Evolutionary conservation across 2,888 invertebrate genomes (phyloP).

Genomic region (Eulithis prunata): DNA sequence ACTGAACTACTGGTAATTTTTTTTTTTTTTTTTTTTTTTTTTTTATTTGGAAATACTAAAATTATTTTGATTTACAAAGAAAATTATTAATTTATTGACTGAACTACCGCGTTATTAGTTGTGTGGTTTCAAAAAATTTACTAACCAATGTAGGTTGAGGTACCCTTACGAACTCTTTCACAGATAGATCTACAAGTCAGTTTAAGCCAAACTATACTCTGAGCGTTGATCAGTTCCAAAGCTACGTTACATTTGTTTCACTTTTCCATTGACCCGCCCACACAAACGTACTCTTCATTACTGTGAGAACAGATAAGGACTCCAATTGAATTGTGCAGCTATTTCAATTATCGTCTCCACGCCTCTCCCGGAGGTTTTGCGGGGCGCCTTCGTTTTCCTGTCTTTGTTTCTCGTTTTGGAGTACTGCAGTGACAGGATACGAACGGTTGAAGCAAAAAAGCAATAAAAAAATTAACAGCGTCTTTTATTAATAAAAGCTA

Average conservation of each 20-base stretch:
- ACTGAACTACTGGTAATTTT: too few species aligned
- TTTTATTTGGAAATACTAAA: too few species aligned
- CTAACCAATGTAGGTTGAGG: too few species aligned
- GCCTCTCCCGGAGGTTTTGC: constrained; percentile 25
- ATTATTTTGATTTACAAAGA: too few species aligned
- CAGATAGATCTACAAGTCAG: too few species aligned
- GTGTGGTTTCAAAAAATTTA: too few species aligned
- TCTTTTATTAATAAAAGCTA: not conserved
- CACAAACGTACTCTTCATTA: constrained; percentile 32
- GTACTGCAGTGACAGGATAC: constrained; percentile 11
- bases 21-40: too few species aligned
- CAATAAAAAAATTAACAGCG: not conserved
- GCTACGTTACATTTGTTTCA: not conserved
- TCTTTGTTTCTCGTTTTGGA: constrained; percentile 31
- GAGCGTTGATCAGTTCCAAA: not conserved
- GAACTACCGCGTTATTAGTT: too few species aligned
- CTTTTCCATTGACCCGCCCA: constrained; percentile 6
- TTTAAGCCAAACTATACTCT: too few species aligned
- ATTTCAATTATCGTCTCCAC: constrained; percentile 60
- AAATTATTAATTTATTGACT: too few species aligned
- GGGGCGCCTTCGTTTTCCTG: constrained; percentile 27
- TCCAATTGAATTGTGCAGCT: constrained; percentile 50
- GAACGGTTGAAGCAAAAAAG: not conserved
- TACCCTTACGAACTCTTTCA: too few species aligned
- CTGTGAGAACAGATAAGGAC: constrained; percentile 36